Percentiles rank a stretch among this genome's conserved stretches.
These are phyloP conservation scores for western clawed frog (Xenopus tropicalis) DNA, from an alignment of 2,113 vertebrate genomes.

Conservation along the genomic window DNA sequence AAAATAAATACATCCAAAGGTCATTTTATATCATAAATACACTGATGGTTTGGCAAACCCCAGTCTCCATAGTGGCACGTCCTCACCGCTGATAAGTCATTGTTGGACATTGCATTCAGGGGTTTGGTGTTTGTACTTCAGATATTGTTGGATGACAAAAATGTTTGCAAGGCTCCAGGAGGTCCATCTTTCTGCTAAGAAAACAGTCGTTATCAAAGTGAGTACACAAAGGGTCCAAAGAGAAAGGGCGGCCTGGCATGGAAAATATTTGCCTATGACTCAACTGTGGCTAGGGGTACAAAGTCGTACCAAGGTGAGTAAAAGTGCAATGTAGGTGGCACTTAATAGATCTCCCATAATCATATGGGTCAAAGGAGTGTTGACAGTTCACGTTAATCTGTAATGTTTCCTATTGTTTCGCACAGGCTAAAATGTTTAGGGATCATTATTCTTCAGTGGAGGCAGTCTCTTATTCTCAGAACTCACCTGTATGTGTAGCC, in stretches of 20 bases:
- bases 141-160: slow-evolving; percentile 48
- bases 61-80: slow-evolving; percentile 6
- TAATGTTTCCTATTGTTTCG: slow-evolving; percentile 48
- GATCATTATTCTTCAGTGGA: not conserved
- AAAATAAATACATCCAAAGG: slow-evolving; percentile 42
- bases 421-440: slow-evolving; percentile 42
- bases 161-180: slow-evolving; percentile 48
- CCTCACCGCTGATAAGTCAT: slow-evolving; percentile 36
- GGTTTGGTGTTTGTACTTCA: slow-evolving; percentile 42
- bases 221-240: slow-evolving; percentile 40
- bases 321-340: slow-evolving; percentile 52
- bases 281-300: slow-evolving; percentile 40
- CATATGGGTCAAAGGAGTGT: slow-evolving; percentile 51
- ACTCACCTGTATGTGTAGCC: slow-evolving; percentile 24
- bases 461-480: slow-evolving; percentile 40
- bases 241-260: slow-evolving; percentile 48
- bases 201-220: slow-evolving; percentile 46
- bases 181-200: slow-evolving; percentile 46
- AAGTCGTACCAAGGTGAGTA: slow-evolving; percentile 54
- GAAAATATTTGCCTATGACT: slow-evolving; percentile 55
- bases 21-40: slow-evolving; percentile 24
- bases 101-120: slow-evolving; percentile 39
- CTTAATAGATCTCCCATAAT: slow-evolving; percentile 52
- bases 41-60: slow-evolving; percentile 25
- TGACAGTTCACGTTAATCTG: slow-evolving; percentile 55